Evolutionary conservation across 2,888 invertebrate genomes (phyloP), one percentile per base, ranked within the genome.

Genomic region (Drosophila yooni): DNA sequence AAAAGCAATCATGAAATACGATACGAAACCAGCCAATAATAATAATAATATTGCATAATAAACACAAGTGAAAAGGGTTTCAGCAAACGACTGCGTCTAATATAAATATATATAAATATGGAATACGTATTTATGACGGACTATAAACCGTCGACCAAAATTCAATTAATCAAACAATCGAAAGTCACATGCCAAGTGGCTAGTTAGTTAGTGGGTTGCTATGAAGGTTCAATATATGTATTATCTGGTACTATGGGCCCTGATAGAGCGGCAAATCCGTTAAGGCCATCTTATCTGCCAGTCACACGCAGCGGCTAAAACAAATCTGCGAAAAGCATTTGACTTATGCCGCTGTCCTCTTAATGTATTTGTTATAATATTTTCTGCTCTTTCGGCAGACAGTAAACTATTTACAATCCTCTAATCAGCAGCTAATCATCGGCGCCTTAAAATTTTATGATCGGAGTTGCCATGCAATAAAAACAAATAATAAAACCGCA

Each of bases 251-350:
- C 18, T 27, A 48, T 25, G 25, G 13, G 11, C 29, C 2, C 27
- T 15, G 81, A 82, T 81, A 68, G 38, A 38, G 53, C 40, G 25
- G 21, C 21, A 81, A 87, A 87, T 80, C 80, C 80, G 82, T 57
- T 46, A 51, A 40, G 43, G 43, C 36, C 61, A 2, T 31, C 74
- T 75, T 76, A 74, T 76, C 76, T 62, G 13, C 8, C 38, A 21
- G 8, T 29, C 13, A 18, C 21, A 40, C 13, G 11, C 21, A 27
- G 46, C 27, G 60, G 50, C 61, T 54, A 61, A 57, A 53, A 50
- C 56, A 74, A 79, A 79, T 79, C 79, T 74, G 64, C 50, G 34
- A 64, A 59, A 76, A 62, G 74, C 78, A 84, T 78, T 84, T 87
- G 75, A 83, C 80, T 83, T 80, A 70, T 61, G 29, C 48, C 62